Percentiles rank a stretch among this genome's conserved stretches.
Conservation (phyloP, 92 coral and sea anemone genomes). For the Scolanthus callimorphus region DNA sequence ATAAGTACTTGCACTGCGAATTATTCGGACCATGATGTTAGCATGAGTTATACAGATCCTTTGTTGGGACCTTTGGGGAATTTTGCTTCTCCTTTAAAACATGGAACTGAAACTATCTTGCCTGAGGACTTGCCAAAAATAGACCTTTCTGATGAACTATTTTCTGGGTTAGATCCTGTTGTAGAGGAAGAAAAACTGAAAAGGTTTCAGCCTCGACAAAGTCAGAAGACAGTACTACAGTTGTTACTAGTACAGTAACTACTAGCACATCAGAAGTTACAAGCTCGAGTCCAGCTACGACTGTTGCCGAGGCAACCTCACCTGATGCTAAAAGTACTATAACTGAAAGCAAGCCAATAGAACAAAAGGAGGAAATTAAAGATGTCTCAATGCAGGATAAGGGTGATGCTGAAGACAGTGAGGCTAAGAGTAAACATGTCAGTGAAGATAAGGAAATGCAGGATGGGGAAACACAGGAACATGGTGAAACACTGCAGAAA, state of each 20-base stretch:
- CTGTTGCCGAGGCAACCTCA: too few relatives aligned
- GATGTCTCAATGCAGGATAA: background rate
- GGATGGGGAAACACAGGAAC: too few relatives aligned
- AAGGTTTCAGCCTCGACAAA: background rate
- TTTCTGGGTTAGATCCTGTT: conserved; percentile 10
- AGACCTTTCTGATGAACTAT: conserved; percentile 27
- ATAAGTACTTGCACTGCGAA: conserved; percentile 44
- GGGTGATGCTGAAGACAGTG: background rate
- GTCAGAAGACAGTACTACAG: conserved; percentile 1
- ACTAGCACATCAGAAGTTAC: background rate
- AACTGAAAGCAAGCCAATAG: conserved; percentile 2
- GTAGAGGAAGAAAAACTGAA: conserved; percentile 2
- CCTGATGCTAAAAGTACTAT: background rate
- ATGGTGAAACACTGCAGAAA: background rate
- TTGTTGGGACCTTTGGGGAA: conserved; percentile 34
- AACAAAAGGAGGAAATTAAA: background rate
- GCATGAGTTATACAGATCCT: conserved; percentile 38
- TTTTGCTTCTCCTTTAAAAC: conserved; percentile 29
- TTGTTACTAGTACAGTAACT: conserved; percentile 6
- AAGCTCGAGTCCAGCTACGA: too few relatives aligned
- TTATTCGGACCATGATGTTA: conserved; percentile 35
- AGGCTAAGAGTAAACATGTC: background rate
- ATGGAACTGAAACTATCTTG: conserved; percentile 39
- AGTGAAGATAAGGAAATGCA: conserved; percentile 2
- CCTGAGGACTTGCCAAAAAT: conserved; percentile 28